Percentiles rank a stretch among this genome's conserved stretches.
These are phyloP conservation scores for Apistogramma diplotaenia DNA, from an alignment of 2,113 vertebrate genomes.

Conservation along the genomic window DNA sequence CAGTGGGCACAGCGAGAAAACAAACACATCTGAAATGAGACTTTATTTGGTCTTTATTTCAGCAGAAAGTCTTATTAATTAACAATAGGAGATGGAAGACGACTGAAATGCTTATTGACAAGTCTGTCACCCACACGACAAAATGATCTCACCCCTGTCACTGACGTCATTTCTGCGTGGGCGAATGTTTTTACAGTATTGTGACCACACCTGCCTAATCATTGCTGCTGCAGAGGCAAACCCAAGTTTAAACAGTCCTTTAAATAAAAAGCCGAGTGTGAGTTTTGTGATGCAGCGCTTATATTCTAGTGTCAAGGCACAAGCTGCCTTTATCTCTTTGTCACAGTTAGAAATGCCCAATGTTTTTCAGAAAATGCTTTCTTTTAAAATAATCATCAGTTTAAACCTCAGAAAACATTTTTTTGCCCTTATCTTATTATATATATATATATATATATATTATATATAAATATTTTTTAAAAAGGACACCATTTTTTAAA, in stretches of 20 bases:
- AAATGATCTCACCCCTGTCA: neutral
- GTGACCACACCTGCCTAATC: neutral
- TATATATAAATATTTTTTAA: too few relatives aligned
- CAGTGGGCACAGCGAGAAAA: neutral
- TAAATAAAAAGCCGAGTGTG: neutral
- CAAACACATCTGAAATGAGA: neutral
- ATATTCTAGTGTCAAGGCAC: accelerated
- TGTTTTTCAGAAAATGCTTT: neutral
- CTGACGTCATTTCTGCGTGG: neutral
- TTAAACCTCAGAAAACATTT: accelerated
- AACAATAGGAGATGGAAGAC: neutral
- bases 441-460: too few relatives aligned
- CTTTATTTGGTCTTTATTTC: neutral
- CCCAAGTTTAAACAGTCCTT: neutral
- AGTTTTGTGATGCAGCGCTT: neutral
- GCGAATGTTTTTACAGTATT: neutral
- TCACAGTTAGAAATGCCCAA: accelerated
- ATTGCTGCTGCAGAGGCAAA: neutral
- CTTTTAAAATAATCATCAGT: neutral
- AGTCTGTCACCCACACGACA: neutral
- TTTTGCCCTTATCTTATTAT: neutral
- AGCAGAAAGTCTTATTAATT: neutral
- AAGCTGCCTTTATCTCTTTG: neutral
- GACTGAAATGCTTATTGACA: neutral
- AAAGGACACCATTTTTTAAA: too few relatives aligned